Evolutionary conservation across 2,113 vertebrate genomes (phyloP).

Genomic region (Paralichthys olivaceus): DNA sequence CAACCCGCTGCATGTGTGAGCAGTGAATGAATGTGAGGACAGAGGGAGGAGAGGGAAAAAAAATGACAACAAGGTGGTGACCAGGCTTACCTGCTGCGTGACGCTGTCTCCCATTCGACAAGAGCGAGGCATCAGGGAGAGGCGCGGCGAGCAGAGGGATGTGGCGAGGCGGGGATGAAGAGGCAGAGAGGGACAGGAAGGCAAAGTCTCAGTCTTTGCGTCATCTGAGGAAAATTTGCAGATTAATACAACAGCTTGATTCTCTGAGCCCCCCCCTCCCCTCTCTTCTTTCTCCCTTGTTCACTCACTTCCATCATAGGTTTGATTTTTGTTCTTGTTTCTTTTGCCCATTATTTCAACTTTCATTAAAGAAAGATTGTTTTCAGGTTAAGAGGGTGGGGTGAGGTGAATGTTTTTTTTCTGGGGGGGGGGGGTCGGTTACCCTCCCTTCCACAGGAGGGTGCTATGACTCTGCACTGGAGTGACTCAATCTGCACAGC

Average conservation of each 20-base stretch:
- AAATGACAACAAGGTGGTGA: not conserved
- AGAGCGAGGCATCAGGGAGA: conserved; percentile 71
- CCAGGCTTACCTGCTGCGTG: conserved; percentile 74
- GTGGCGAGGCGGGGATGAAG: conserved; percentile 44
- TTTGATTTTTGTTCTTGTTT: not conserved
- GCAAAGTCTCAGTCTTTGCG: conserved; percentile 77
- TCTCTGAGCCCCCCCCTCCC: conserved; percentile 42
- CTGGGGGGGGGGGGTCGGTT: not conserved
- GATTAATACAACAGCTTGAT: conserved; percentile 82
- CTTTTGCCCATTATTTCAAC: not conserved
- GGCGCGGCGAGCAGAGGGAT: conserved; percentile 33
- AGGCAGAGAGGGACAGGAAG: conserved; percentile 48
- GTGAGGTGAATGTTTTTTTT: too few relatives aligned
- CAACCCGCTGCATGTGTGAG: not conserved
- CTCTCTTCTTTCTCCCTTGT: conserved; percentile 7
- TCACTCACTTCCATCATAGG: conserved; percentile 1
- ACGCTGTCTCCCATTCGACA: conserved; percentile 66
- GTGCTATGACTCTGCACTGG: conserved; percentile 59
- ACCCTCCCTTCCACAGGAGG: conserved; percentile 76
- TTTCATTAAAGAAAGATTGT: not conserved
- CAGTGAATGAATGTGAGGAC: not conserved
- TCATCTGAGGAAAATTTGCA: conserved; percentile 84
- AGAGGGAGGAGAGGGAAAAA: not conserved
- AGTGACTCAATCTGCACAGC: not conserved
- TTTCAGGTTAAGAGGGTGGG: not conserved